A percentile compares a stretch with the other conserved stretches of the same genome.
phyloP scores from a whole-genome alignment of 1,140 invertebrate species.

The Halesus radiatus region DNA sequence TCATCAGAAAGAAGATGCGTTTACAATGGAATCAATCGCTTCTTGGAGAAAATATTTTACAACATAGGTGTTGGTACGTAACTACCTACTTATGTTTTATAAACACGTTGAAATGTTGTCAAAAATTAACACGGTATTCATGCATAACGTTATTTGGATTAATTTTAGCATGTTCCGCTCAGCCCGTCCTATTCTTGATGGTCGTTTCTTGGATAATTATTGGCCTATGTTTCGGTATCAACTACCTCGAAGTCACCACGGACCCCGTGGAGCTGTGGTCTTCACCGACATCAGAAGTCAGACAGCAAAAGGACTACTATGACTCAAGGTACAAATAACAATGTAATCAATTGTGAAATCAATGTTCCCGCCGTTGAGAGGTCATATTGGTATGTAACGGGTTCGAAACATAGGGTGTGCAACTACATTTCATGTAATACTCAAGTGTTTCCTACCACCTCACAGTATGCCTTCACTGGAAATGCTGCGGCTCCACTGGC shows the following conservation, averaged over 20 bases:
- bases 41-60: conserved; percentile 52
- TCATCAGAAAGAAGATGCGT: conserved; percentile 14
- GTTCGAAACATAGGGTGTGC: too few relatives aligned
- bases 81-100: neutral
- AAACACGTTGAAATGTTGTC: too few relatives aligned
- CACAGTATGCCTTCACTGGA: too few relatives aligned
- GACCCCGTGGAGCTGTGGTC: conserved; percentile 92
- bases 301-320: conserved; percentile 85
- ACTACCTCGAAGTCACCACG: conserved; percentile 78
- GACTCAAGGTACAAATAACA: conserved; percentile 68
- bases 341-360: too few relatives aligned
- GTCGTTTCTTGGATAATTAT: conserved; percentile 69
- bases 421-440: too few relatives aligned
- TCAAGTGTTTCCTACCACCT: too few relatives aligned
- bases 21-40: conserved; percentile 46
- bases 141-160: too few relatives aligned
- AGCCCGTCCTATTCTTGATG: conserved; percentile 73
- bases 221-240: conserved; percentile 74
- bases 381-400: too few relatives aligned
- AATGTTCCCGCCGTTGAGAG: too few relatives aligned
- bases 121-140: too few relatives aligned
- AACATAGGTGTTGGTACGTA: conserved; percentile 44
- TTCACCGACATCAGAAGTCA: conserved; percentile 76
- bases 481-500: too few relatives aligned
- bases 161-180: conserved; percentile 71